Evolutionary conservation across 2,888 invertebrate species (phyloP).

Genomic region (Cantharis rustica): DNA sequence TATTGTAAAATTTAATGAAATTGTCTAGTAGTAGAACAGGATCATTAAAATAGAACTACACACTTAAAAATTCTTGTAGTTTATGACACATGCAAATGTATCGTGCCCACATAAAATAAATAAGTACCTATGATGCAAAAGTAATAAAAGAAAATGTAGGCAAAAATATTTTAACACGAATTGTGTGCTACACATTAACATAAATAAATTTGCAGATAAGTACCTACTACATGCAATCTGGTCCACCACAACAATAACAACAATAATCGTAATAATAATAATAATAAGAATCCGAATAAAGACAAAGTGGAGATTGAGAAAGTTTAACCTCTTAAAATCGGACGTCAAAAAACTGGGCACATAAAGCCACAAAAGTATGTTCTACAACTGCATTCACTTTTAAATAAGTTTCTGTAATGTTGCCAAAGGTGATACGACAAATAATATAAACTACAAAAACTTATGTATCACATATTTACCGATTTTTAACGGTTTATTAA

Average conservation of each 20-base stretch:
- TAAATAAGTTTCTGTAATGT: slow-evolving; percentile 16
- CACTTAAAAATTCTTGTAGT: slow-evolving; percentile 12
- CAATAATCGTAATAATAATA: not conserved
- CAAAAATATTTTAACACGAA: slow-evolving; percentile 11
- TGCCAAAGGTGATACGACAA: not conserved
- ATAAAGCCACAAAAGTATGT: slow-evolving; percentile 47
- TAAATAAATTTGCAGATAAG: slow-evolving; percentile 6
- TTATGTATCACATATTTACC: not conserved
- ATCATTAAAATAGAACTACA: slow-evolving; percentile 2
- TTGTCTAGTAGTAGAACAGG: slow-evolving; percentile 9
- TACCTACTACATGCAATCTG: not conserved
- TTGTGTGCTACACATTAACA: slow-evolving; percentile 10
- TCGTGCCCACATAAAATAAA: slow-evolving; percentile 12
- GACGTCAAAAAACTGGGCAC: slow-evolving; percentile 45
- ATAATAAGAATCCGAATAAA: not conserved
- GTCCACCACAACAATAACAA: not conserved
- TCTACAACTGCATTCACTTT: slow-evolving; percentile 32
- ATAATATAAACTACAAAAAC: not conserved
- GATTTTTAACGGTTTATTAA: not conserved
- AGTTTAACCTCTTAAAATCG: slow-evolving; percentile 47
- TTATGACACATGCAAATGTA: slow-evolving; percentile 21
- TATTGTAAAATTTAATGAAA: not conserved
- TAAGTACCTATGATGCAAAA: slow-evolving; percentile 10
- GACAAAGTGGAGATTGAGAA: slow-evolving; percentile 39
- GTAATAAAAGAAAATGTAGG: slow-evolving; percentile 6